Percentiles rank a stretch among this genome's conserved stretches.
Conservation (phyloP, 1,140 invertebrate species). For the Rhyacophila brunnea region DNA sequence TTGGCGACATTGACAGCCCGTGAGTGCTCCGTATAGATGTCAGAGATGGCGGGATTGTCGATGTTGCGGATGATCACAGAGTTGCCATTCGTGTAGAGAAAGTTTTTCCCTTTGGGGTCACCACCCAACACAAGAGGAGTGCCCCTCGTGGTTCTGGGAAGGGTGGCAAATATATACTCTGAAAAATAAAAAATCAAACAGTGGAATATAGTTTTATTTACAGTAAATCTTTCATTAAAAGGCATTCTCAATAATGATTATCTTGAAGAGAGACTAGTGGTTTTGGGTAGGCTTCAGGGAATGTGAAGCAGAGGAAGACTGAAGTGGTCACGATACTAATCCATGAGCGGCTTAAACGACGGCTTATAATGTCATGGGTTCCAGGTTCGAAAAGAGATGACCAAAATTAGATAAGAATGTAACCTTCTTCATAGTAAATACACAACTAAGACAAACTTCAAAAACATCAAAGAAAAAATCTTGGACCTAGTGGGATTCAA, state of each 20-base stretch:
- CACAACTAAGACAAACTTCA: no score
- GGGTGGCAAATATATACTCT: slow-evolving; percentile 88
- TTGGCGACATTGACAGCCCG: slow-evolving; percentile 93
- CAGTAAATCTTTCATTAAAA: neutral
- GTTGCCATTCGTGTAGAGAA: slow-evolving; percentile 96
- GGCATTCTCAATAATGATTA: neutral
- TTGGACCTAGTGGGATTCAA: no score
- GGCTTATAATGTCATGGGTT: no score
- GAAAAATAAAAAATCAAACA: slow-evolving; percentile 22
- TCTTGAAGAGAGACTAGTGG: neutral
- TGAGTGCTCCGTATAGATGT: slow-evolving; percentile 97
- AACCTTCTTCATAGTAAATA: no score
- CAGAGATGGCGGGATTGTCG: slow-evolving; percentile 89
- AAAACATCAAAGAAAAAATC: no score
- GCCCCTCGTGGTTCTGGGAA: slow-evolving; percentile 91
- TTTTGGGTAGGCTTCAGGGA: no score
- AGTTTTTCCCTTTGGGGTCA: slow-evolving; percentile 96
- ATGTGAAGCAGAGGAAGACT: no score
- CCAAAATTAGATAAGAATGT: no score
- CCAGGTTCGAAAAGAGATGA: neutral
- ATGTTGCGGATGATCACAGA: slow-evolving; percentile 97
- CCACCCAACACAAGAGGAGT: slow-evolving; percentile 89
- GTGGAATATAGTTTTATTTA: neutral
- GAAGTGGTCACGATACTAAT: no score
- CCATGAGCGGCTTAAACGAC: neutral